Evolutionary conservation across 2,797 vertebrate species (phyloP), one percentile per base, ranked within the genome.

Genomic region (Bovichtus variegatus): DNA sequence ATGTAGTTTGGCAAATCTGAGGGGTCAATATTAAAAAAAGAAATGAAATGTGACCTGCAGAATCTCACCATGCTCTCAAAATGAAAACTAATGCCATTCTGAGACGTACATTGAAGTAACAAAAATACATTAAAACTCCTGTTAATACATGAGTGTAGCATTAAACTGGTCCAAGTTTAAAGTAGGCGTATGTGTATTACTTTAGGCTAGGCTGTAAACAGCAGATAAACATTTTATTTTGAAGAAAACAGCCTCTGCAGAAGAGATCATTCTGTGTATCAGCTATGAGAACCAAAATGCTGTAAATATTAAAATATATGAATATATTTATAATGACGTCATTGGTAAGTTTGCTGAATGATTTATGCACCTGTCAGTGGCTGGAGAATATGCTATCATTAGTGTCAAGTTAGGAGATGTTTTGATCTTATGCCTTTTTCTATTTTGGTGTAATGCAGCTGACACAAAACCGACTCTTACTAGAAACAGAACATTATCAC

Each of bases 281-380:
- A 93, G 95, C 94, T 94, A 91, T 91, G 68, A 88, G 86, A 92
- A 96, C 95, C 95, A 95, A 96, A 96, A 95, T 91, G 55, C 72
- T 95, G 93, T 94, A 94, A 89, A 94, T 94, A 93, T 82, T 87
- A 87, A 89, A 90, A 88, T 92, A 91, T 91, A 76, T 89, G 84
- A 90, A 93, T 93, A 94, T 96, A 95, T 96, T 95, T 95, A 96
- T 95, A 80, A 89, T 89, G 74, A 87, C 27, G 65, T 87, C 64
- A 91, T 78, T 89, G 89, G 81, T 90, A 88, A 85, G 87, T 87
- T 88, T 87, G 85, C 80, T 68, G 84, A 85, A 86, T 81, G 85
- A 78, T 79, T 82, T 72, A 81, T 85, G 76, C 71, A 83, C 69
- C 75, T 79, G 84, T 82, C 69, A 81, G 81, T 79, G 86, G 78